A percentile compares a stretch with the other conserved stretches of the same genome.
Evolutionary conservation across 2,888 invertebrate genomes (phyloP).

Genomic region (Pterobdella sp.): DNA sequence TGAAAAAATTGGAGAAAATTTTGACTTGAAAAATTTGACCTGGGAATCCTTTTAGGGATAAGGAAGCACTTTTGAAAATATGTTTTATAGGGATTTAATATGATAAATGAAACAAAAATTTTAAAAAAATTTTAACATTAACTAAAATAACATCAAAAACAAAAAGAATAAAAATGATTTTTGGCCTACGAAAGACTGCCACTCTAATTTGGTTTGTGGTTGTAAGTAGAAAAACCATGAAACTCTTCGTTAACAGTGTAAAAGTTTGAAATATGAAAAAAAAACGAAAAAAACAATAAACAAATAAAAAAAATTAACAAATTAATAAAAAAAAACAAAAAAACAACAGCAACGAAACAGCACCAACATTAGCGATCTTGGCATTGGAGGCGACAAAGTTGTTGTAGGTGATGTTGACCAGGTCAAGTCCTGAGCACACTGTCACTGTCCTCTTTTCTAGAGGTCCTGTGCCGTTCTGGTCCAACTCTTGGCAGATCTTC

Average conservation of each 20-base stretch:
- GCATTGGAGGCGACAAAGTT: conserved; percentile 89
- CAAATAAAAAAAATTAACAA: conserved; percentile 2
- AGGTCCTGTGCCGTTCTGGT: conserved; percentile 69
- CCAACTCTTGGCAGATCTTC: conserved; percentile 45
- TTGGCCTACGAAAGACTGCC: too few relatives aligned
- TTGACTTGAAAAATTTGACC: too few relatives aligned
- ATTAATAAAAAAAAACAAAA: neutral
- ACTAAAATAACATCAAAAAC: too few relatives aligned
- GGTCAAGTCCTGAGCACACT: conserved; percentile 94
- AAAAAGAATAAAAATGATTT: too few relatives aligned
- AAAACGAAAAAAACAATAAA: neutral
- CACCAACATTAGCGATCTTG: conserved; percentile 78
- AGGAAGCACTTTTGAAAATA: too few relatives aligned
- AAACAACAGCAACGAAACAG: neutral
- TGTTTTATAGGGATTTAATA: too few relatives aligned
- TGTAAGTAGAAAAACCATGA: too few relatives aligned
- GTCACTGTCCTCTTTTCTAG: conserved; percentile 88
- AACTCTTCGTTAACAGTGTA: neutral
- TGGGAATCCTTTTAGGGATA: too few relatives aligned
- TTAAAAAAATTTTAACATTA: too few relatives aligned
- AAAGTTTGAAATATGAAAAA: neutral
- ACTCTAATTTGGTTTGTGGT: too few relatives aligned
- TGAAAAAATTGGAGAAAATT: too few relatives aligned
- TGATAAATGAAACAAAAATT: too few relatives aligned
- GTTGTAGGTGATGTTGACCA: conserved; percentile 96